Base-by-base conservation (phyloP, 1,140 invertebrate species). In the Piezodorus guildinii region DNA sequence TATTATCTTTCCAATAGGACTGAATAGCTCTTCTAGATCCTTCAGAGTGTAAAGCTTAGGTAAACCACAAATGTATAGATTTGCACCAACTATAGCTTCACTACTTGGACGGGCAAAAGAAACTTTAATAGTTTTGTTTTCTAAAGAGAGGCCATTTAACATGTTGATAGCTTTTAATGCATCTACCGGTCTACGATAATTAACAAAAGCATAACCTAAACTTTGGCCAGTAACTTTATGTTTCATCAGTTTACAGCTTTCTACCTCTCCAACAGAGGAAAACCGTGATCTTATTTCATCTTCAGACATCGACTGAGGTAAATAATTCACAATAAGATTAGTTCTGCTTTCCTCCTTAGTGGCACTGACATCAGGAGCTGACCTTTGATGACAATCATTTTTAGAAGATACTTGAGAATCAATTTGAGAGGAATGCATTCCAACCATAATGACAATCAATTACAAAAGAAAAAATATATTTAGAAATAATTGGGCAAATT, bases 291-390 rank as follows among this genome's bases (percentile, higher is more conserved):
- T 82, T 65, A 98, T 96, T 75, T 99, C 96, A 75, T 99, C 96
- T 78, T 99, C 96, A 25, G 93, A 96, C 96, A 99, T 99, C 63
- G 90, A 96, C 78, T 98, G 96, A 58, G 96, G 96, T 73, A 99
- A 81, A 77, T 99, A 99, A 77, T 99, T 99, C 68, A 99, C 95
- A 75, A 99, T 99, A 67, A 99, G 83, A 80, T 99, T 99, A 61
- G 91, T 95, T 79, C 96, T 96, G 66, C 88, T 90, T 76, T 95
- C 91, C 77, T 94, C 90, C 69, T 39, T 39, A 39, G 6, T 10
- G 12, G 6, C 34, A 39, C 34, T 39, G 34, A 39, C 4, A 6
- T 39, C 34, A 39, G 34, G 9, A 10, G 4, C 34, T 10, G 34
- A 39, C 34, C 34, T 39, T 10, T 39, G 34, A 39, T 39, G 34